These are phyloP conservation scores for Drosophila mercatorum DNA, from an alignment of 2,888 invertebrate species.

Conservation along the genomic window DNA sequence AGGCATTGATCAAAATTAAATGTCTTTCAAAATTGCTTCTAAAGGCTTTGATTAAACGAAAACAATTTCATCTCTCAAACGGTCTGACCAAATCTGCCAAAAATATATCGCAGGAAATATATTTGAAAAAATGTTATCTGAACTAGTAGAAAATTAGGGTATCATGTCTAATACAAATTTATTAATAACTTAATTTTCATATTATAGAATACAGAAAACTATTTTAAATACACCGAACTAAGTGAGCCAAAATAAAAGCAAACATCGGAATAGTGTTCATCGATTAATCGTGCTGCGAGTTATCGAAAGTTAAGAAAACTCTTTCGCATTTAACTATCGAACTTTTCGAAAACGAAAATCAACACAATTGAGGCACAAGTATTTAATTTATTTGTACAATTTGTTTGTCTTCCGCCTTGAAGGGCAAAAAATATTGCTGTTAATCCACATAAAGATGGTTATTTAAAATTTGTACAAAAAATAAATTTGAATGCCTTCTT, in stretches of 20 bases:
- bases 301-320: background rate
- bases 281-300: background rate
- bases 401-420: background rate
- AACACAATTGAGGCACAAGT: background rate
- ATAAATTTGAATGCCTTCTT: too few species aligned
- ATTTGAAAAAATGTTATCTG: background rate
- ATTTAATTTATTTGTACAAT: background rate
- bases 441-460: background rate
- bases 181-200: background rate
- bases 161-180: conserved; percentile 5
- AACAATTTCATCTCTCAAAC: conserved; percentile 10
- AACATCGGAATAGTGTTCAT: background rate
- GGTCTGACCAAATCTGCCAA: background rate
- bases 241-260: background rate
- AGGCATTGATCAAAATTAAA: conserved; percentile 26
- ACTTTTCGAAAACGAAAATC: background rate
- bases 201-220: background rate
- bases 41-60: conserved; percentile 5
- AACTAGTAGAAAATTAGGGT: background rate
- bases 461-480: background rate
- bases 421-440: background rate
- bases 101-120: too few species aligned
- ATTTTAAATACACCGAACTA: background rate
- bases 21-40: conserved; percentile 26
- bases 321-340: background rate